Evolutionary conservation across 2,113 vertebrate species (phyloP).

Genomic region (Thunnus maccoyii): DNA sequence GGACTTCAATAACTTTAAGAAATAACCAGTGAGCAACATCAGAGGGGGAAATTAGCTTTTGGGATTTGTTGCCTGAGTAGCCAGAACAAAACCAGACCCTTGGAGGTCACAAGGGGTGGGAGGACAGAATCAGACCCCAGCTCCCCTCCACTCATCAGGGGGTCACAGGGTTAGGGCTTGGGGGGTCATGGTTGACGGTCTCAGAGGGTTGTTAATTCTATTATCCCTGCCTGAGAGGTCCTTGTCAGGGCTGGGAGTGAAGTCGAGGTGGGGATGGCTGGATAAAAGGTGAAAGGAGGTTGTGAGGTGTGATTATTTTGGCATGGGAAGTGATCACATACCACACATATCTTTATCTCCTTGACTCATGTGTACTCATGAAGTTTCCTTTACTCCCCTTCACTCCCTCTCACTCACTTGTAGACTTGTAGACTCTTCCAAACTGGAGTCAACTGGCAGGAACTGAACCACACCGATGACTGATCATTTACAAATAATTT

Average conservation of each 20-base stretch:
- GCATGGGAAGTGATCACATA: slow-evolving; percentile 73
- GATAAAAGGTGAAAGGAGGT: slow-evolving; percentile 68
- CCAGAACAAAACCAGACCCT: slow-evolving; percentile 70
- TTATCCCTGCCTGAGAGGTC: slow-evolving; percentile 75
- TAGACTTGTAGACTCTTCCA: slow-evolving; percentile 11
- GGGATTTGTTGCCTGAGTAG: slow-evolving; percentile 77
- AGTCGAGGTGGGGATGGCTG: slow-evolving; percentile 35
- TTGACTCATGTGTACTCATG: slow-evolving; percentile 51
- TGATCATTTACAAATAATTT: slow-evolving; percentile 30
- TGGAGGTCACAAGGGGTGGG: slow-evolving; percentile 65
- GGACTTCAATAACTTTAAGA: slow-evolving; percentile 54
- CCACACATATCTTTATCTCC: slow-evolving; percentile 65
- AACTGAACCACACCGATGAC: slow-evolving; percentile 17
- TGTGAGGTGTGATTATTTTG: slow-evolving; percentile 70
- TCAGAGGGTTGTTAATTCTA: slow-evolving; percentile 79
- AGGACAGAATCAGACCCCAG: slow-evolving; percentile 51
- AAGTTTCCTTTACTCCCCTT: slow-evolving; percentile 32
- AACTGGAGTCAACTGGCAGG: slow-evolving; percentile 12
- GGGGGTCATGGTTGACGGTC: slow-evolving; percentile 65
- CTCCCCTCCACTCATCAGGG: slow-evolving; percentile 60
- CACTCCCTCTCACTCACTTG: slow-evolving; percentile 25
- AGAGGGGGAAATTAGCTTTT: slow-evolving; percentile 75
- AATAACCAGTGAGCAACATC: slow-evolving; percentile 68
- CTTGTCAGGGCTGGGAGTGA: slow-evolving; percentile 57
- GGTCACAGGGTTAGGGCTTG: slow-evolving; percentile 55